These are phyloP conservation scores for Lissonota sp. DNA, from an alignment of 2,888 invertebrate genomes.

Conservation along the genomic window DNA sequence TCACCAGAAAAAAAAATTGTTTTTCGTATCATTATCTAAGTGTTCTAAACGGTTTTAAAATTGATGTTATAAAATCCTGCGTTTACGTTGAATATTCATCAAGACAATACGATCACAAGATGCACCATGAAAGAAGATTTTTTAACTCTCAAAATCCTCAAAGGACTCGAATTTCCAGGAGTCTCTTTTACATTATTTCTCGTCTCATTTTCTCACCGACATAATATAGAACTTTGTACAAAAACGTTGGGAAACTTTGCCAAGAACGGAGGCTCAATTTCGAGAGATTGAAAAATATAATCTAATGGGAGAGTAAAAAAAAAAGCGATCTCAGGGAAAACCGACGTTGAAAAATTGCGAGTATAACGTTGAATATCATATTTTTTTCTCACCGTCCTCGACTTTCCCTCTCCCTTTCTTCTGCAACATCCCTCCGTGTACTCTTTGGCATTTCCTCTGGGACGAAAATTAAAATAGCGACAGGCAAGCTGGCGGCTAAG, in stretches of 20 bases:
- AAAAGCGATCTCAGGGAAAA: not conserved
- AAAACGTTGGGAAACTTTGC: not conserved
- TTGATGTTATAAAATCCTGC: too few species aligned
- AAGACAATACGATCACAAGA: too few species aligned
- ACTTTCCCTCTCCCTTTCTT: not conserved
- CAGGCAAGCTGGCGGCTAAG: constrained; percentile 26
- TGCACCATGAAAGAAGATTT: too few species aligned
- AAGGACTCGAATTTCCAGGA: too few species aligned
- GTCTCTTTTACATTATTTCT: too few species aligned
- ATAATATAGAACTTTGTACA: too few species aligned
- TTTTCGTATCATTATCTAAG: too few species aligned
- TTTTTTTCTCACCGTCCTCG: constrained; percentile 21
- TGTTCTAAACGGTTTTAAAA: too few species aligned
- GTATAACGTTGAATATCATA: constrained; percentile 37
- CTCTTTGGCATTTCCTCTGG: not conserved
- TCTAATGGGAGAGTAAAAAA: constrained; percentile 29
- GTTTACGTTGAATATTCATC: too few species aligned
- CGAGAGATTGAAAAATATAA: constrained; percentile 50
- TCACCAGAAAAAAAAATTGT: too few species aligned
- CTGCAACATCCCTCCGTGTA: not conserved
- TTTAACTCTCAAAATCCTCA: too few species aligned
- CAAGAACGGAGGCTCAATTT: not conserved
- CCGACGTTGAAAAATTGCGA: not conserved
- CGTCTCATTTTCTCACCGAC: too few species aligned
- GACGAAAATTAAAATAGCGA: constrained; percentile 56